phyloP scores from a whole-genome alignment of 2,113 vertebrate genomes.

The Bettongia penicillata region DNA sequence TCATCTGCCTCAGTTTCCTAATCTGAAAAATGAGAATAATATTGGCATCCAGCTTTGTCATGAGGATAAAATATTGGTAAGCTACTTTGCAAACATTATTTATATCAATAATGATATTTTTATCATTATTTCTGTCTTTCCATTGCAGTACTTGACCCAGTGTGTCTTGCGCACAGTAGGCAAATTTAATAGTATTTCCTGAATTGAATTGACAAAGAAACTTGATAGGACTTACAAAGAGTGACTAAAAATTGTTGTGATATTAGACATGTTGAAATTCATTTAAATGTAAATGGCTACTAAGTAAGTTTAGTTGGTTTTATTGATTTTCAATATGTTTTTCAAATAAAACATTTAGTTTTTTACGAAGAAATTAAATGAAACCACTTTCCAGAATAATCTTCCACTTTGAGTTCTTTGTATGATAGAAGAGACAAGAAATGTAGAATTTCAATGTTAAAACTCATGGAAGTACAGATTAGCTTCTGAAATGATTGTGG shows the following conservation, averaged over 20 bases:
- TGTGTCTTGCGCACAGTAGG: not conserved
- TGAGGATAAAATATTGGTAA: not conserved
- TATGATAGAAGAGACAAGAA: not conserved
- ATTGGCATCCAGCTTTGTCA: not conserved
- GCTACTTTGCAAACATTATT: not conserved
- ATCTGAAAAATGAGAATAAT: not conserved
- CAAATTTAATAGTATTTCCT: not conserved
- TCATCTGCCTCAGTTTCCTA: not conserved
- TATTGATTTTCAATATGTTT: not conserved
- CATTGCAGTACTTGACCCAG: not conserved
- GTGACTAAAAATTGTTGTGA: not conserved
- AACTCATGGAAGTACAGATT: not conserved
- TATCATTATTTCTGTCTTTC: not conserved
- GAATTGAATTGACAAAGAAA: not conserved
- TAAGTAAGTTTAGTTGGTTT: not conserved
- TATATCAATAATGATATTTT: no score
- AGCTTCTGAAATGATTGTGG: slow-evolving; percentile 13
- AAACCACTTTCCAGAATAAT: not conserved
- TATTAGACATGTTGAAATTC: not conserved
- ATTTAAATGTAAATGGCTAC: not conserved
- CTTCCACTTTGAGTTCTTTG: slow-evolving; percentile 9
- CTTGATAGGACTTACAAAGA: not conserved
- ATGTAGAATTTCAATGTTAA: not conserved
- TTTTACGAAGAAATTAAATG: not conserved
- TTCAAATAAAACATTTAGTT: not conserved